These are phyloP conservation scores for Nothocercus nigrocapillus DNA, from an alignment of 2,113 vertebrate species.

Conservation along the genomic window DNA sequence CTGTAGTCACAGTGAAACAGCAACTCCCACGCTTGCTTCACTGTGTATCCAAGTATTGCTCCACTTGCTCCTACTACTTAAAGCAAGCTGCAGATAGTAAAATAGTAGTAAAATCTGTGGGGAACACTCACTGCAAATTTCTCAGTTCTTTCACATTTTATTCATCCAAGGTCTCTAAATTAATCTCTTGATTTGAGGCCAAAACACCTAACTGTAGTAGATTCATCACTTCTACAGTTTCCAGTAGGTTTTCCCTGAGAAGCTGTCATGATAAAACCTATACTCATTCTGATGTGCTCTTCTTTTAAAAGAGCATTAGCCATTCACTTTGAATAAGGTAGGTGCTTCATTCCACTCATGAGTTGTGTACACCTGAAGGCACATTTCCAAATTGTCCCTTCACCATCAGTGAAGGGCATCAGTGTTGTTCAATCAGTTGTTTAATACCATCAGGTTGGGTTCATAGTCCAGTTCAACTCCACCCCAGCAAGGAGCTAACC, in stretches of 20 bases:
- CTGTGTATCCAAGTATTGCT: not conserved
- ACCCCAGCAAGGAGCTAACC: not conserved
- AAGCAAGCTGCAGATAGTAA: not conserved
- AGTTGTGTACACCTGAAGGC: not conserved
- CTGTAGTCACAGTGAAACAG: not conserved
- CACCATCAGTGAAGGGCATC: not conserved
- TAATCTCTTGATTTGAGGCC: not conserved
- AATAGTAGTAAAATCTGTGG: not conserved
- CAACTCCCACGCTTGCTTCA: not conserved
- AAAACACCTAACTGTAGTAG: not conserved
- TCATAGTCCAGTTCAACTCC: not conserved
- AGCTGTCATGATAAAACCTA: not conserved
- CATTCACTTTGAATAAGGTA: not conserved
- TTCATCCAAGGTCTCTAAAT: not conserved
- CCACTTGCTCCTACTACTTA: not conserved
- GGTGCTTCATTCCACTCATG: not conserved
- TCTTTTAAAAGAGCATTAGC: not conserved
- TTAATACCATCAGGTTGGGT: not conserved
- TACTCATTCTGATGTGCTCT: rapidly evolving
- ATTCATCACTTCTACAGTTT: not conserved
- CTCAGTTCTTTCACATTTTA: not conserved
- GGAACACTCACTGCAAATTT: not conserved
- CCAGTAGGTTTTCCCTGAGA: not conserved
- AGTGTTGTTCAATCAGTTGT: no score
- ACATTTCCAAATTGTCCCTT: not conserved